Evolutionary conservation across 2,113 vertebrate species (phyloP), one percentile per base, ranked within the genome.

Genomic region (Ceyx cyanopectus): DNA sequence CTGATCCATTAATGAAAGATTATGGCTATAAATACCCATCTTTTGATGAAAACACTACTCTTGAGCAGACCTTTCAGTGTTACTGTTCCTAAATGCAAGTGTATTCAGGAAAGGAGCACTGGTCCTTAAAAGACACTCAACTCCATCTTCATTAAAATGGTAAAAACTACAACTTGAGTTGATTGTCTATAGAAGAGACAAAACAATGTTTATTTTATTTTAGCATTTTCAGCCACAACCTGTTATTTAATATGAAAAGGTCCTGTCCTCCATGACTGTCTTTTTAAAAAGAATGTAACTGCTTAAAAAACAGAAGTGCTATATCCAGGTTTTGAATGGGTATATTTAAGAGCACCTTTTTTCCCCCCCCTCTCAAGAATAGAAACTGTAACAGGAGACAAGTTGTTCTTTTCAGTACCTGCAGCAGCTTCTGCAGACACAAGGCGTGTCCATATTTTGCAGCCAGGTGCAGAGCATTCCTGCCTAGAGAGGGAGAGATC

Each of bases 401-500:
- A 73, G 26, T 7, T 81, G 23, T 11, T 32, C 30, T 54, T 68
- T 82, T 40, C 87, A 89, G 81, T 98, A 99, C 99, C 99, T 99
- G 99, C 41, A 99, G 58, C 57, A 99, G 98, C 88, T 99, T 99
- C 94, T 99, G 99, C 87, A 99, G 97, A 90, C 99, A 99, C 24
- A 99, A 81, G 9, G 98, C 98, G 16, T 99, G 99, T 67, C 98
- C 98, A 3, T 99, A 99, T 63, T 99, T 98, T 1, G 99, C 98
- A 88, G 99, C 98, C 56, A 99, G 95, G 53, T 99, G 99, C 81
- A 99, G 97, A 5, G 98, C 99, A 13, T 98, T 99, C 97, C 99
- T 99, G 60, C 99, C 99, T 99, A 50, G 48, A 50, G 21, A 50
- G 93, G 66, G 37, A 65, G 7, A 95, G 7, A 76, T 3, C 20